Evolutionary conservation across 2,797 vertebrate species (phyloP).

Genomic region (Lithobates sylvaticus): DNA sequence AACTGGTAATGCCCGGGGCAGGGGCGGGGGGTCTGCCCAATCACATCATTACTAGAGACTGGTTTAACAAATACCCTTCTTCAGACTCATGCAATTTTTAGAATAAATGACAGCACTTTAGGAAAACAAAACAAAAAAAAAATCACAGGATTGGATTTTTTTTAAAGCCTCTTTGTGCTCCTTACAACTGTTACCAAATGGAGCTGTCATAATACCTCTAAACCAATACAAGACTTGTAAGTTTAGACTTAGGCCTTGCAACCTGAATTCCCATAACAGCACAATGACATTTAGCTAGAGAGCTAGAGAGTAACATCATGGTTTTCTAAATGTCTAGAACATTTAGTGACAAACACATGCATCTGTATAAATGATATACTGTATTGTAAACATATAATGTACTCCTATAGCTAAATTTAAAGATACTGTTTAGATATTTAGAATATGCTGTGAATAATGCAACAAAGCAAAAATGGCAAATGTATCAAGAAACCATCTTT

Average conservation of each 20-base stretch:
- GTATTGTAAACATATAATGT: not conserved
- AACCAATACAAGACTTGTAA: not conserved
- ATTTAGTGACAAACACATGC: not conserved
- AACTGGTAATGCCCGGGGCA: too few relatives aligned
- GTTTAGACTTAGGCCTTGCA: not conserved
- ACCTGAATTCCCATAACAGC: not conserved
- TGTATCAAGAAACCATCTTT: slow-evolving; percentile 6
- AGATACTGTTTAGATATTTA: not conserved
- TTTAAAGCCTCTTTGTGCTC: not conserved
- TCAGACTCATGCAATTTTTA: not conserved
- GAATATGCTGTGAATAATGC: not conserved
- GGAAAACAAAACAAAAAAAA: not conserved
- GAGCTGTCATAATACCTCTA: not conserved
- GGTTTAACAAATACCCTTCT: not conserved
- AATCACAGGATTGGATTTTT: not conserved
- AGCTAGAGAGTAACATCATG: not conserved
- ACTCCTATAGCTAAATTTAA: not conserved
- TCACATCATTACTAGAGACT: too few relatives aligned
- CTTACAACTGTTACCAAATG: not conserved
- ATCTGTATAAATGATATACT: not conserved
- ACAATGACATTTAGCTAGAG: not conserved
- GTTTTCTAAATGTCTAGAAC: not conserved
- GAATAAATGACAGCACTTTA: not conserved
- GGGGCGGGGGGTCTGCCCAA: too few relatives aligned
- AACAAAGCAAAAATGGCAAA: slow-evolving; percentile 14